Conservation (phyloP, 2,113 vertebrate genomes). For the Pantherophis guttatus region DNA sequence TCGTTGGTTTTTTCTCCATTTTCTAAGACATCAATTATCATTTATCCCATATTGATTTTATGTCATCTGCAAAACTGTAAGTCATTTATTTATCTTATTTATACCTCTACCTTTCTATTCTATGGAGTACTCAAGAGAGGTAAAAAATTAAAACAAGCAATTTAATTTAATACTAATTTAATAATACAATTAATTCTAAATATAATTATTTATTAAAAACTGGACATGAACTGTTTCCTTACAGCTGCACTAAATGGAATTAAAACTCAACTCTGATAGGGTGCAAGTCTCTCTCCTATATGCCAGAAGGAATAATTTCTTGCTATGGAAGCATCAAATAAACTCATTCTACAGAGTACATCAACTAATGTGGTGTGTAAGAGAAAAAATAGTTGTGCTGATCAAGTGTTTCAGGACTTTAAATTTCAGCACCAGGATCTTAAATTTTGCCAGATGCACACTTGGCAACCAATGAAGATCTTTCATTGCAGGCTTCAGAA, state of each 20-base stretch:
- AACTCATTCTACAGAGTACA: neutral
- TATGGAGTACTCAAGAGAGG: neutral
- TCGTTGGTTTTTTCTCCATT: neutral
- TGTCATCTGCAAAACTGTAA: neutral
- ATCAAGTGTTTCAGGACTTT: neutral
- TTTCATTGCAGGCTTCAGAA: neutral
- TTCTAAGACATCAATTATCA: neutral
- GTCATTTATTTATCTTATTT: neutral
- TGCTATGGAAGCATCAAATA: neutral
- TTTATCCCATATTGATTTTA: neutral
- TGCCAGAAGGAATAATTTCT: neutral
- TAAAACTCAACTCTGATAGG: neutral
- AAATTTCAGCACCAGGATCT: neutral
- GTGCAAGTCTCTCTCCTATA: neutral
- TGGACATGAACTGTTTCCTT: neutral
- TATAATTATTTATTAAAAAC: neutral
- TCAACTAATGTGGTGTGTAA: neutral
- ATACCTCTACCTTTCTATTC: neutral
- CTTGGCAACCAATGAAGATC: neutral
- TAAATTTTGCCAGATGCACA: neutral
- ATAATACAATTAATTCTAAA: neutral
- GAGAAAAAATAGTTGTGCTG: neutral
- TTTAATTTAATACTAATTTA: neutral
- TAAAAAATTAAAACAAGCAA: neutral
- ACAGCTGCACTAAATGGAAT: neutral